Base-by-base conservation (phyloP, 2,888 invertebrate species). In the Ophion ventricosus region DNA sequence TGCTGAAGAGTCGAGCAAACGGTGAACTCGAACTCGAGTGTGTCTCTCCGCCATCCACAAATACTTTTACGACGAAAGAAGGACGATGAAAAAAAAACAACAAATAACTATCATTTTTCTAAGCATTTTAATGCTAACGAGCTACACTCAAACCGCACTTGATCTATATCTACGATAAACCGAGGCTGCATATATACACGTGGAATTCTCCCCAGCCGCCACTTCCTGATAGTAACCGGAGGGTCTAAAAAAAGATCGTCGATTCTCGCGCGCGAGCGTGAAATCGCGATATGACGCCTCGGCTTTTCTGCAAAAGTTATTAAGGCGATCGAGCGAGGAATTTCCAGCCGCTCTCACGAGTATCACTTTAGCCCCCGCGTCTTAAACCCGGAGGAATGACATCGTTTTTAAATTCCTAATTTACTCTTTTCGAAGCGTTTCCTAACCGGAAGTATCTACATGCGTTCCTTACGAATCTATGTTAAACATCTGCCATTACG, bases 251-350 rank as follows among this genome's bases (percentile, higher is more conserved):
- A 61, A 59, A 57, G 7, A n/a, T 10, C 59, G 23, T 63, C 75
- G 76, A 63, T 64, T 82, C 74, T 86, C 87, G 86, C 86, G 17
- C 49, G 86, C 87, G 87, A 67, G 87, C 89, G 87, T 90, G 88
- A 90, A 90, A 90, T 90, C 87, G 88, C 87, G 85, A 87, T 89
- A 87, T 87, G 82, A 85, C 84, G 88, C 78, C 80, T 83, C 57
- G 26, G 61, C 43, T 69, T 82, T 74, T 73, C 64, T 78, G 61
- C 61, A 54, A 80, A 72, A 84, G 87, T 84, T 84, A 85, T 87
- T 83, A 84, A 76, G 67, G 78, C 72, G 67, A 74, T 69, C 59
- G 61, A 63, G 8, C 25, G 11, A 29, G 63, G 78, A 78, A 74
- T 78, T 83, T 75, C 78, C 49, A 75, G 64, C n/a, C 64, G 80